A percentile compares a stretch with the other conserved stretches of the same genome.
These are phyloP conservation scores for Luperina testacea DNA, from an alignment of 2,888 invertebrate genomes.

Conservation along the genomic window DNA sequence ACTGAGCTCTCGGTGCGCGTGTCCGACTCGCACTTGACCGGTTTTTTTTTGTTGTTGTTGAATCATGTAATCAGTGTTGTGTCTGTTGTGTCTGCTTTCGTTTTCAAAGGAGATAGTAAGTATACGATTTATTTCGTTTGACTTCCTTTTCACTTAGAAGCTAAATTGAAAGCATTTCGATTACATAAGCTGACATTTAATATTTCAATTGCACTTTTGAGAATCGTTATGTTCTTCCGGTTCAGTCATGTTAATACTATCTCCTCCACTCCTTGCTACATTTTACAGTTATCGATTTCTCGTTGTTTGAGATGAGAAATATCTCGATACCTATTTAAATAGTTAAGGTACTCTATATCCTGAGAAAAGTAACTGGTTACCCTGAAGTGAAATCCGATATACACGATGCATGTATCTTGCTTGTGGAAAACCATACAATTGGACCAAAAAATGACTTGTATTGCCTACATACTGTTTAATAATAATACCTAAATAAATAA, in stretches of 20 bases:
- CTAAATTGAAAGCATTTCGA: slow-evolving; percentile 15
- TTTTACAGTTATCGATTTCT: not conserved
- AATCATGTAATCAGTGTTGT: slow-evolving; percentile 1
- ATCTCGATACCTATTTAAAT: not conserved
- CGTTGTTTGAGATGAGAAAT: no score
- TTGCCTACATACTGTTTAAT: not conserved
- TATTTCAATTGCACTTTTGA: slow-evolving; percentile 1
- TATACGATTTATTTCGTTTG: slow-evolving; percentile 27
- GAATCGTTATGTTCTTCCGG: not conserved
- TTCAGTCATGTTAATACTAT: not conserved
- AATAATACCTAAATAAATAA: no score
- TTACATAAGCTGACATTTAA: slow-evolving; percentile 34
- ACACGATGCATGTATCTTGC: no score
- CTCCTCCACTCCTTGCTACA: not conserved
- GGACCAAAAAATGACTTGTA: not conserved
- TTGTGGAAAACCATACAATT: not conserved
- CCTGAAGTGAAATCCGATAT: not conserved
- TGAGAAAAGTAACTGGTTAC: not conserved
- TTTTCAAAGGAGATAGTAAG: slow-evolving; percentile 29
- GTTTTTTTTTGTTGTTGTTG: slow-evolving; percentile 26
- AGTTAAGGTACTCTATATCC: not conserved
- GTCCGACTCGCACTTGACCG: no score
- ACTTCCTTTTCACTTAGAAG: slow-evolving; percentile 22
- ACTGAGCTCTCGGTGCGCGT: no score
- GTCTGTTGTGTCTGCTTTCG: slow-evolving; percentile 29